A percentile compares a stretch with the other conserved stretches of the same genome.
Evolutionary conservation across 1,140 invertebrate species (phyloP).

Genomic region (Acromyrmex charruanus): DNA sequence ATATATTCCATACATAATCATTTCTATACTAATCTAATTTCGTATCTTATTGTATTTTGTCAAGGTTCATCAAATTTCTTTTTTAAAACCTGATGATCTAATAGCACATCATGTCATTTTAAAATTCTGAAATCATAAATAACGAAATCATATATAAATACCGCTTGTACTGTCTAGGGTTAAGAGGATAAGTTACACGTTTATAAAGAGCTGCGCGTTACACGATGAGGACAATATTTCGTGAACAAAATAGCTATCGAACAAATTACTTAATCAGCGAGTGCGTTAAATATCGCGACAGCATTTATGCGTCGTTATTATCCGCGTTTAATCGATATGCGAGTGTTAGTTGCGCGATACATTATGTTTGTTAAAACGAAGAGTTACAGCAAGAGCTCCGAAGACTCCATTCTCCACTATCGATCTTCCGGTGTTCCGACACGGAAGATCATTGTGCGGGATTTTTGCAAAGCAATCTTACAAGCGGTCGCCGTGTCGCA

Average conservation of each 20-base stretch:
- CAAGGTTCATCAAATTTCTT: neutral
- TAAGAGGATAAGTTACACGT: constrained; percentile 16
- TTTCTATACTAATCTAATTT: neutral
- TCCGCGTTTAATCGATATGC: constrained; percentile 20
- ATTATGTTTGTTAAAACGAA: constrained; percentile 42
- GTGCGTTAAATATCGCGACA: constrained; percentile 30
- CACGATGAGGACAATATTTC: constrained; percentile 18
- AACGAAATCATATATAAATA: too few relatives aligned
- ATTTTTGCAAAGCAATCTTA: constrained; percentile 63
- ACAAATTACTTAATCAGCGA: constrained; percentile 50
- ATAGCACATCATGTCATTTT: neutral
- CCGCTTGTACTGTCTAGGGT: constrained; percentile 31
- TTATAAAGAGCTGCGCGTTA: neutral
- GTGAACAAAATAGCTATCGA: constrained; percentile 19
- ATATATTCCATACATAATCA: neutral
- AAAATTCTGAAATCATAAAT: neutral
- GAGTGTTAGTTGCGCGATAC: constrained; percentile 11
- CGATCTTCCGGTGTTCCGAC: constrained; percentile 51
- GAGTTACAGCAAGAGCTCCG: neutral
- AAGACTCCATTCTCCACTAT: constrained; percentile 9
- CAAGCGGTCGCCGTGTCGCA: constrained; percentile 62
- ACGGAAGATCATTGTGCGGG: constrained; percentile 40
- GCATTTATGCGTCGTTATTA: constrained; percentile 29
- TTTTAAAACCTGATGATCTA: neutral
- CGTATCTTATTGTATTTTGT: neutral